These are phyloP conservation scores for Hirtodrosophila confusa DNA, from an alignment of 2,888 invertebrate species.

Conservation along the genomic window DNA sequence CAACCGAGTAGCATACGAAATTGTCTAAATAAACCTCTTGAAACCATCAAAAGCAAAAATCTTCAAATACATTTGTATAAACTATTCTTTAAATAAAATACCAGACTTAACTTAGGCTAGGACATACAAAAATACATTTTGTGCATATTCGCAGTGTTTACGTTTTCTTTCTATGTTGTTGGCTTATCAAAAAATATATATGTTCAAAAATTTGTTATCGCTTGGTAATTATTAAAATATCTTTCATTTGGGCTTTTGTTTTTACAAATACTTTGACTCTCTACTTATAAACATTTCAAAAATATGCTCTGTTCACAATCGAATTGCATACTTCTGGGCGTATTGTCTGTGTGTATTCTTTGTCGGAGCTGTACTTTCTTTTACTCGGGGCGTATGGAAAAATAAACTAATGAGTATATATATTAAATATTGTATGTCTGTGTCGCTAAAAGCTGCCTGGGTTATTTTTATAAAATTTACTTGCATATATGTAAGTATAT, in stretches of 20 bases:
- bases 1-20: slow-evolving; percentile 61
- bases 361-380: slow-evolving; percentile 27
- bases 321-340: slow-evolving; percentile 72
- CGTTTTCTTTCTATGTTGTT: slow-evolving; percentile 21
- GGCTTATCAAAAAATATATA: slow-evolving; percentile 70
- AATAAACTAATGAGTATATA: slow-evolving; percentile 35
- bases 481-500: slow-evolving; percentile 35
- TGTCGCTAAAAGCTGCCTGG: slow-evolving; percentile 57
- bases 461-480: slow-evolving; percentile 51
- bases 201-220: slow-evolving; percentile 65
- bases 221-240: slow-evolving; percentile 49
- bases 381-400: slow-evolving; percentile 23
- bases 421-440: slow-evolving; percentile 2
- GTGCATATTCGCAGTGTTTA: slow-evolving; percentile 51
- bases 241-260: slow-evolving; percentile 33
- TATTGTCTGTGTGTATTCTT: slow-evolving; percentile 69
- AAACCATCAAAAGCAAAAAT: slow-evolving; percentile 68
- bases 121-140: slow-evolving; percentile 56
- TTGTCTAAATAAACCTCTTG: slow-evolving; percentile 55
- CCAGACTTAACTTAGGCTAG: slow-evolving; percentile 63
- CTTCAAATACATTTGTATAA: slow-evolving; percentile 16
- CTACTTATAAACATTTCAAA: slow-evolving; percentile 73
- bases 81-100: slow-evolving; percentile 24
- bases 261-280: slow-evolving; percentile 64
- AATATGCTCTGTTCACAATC: slow-evolving; percentile 75